Evolutionary conservation across 2,888 invertebrate genomes (phyloP).

Genomic region (Hyppa rectilinea): DNA sequence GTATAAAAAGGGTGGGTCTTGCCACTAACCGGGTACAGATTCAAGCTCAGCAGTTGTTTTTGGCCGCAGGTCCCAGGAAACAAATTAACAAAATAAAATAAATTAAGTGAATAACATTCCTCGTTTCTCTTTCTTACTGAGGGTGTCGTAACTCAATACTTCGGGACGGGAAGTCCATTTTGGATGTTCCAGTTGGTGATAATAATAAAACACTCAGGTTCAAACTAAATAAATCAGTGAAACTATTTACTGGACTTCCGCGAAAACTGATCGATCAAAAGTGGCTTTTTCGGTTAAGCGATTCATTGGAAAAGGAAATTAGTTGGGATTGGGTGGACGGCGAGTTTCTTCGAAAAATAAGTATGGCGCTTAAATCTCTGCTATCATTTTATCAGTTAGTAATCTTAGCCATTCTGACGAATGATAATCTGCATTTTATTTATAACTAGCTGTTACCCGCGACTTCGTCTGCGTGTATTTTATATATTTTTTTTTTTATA

Average conservation of each 20-base stretch:
- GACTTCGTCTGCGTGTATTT: not conserved
- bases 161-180: not conserved
- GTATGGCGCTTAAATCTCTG: not conserved
- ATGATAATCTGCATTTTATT: not conserved
- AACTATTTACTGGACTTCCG: not conserved
- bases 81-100: not conserved
- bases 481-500: not conserved
- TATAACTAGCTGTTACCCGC: not conserved
- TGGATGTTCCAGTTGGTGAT: not conserved
- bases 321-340: not conserved
- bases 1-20: not conserved
- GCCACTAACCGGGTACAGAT: not conserved
- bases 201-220: not conserved
- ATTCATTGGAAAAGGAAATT: not conserved
- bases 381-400: not conserved
- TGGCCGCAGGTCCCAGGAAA: not conserved
- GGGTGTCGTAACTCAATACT: not conserved
- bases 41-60: not conserved
- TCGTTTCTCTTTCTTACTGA: not conserved
- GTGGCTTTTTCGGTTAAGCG: not conserved
- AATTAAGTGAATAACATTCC: not conserved
- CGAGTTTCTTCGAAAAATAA: not conserved
- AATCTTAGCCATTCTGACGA: not conserved
- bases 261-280: slow-evolving; percentile 7
- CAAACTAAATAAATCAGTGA: slow-evolving; percentile 14